Evolutionary conservation across 2,797 vertebrate genomes (phyloP), one percentile per base, ranked within the genome.

Genomic region (Pipistrellus kuhlii): DNA sequence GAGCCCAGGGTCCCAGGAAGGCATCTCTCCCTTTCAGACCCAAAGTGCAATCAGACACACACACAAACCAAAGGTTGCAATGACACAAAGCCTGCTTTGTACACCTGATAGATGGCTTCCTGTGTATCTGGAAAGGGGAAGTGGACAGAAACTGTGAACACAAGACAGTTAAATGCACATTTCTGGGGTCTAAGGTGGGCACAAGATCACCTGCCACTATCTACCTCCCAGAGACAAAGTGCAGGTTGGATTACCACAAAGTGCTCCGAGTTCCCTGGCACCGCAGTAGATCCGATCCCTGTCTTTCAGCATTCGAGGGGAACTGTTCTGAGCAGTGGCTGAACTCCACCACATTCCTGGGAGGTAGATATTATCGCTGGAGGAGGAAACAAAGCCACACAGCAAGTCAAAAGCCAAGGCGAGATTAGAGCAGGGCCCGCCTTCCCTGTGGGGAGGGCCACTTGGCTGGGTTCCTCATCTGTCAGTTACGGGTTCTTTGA

Each of bases 391-490:
- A 71, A 86, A 95, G 95, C 94, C 93, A 95, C 93, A 93, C 87
- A 94, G 77, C 94, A 95, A 95, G 94, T 94, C 95, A 96, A 95
- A 96, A 95, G 91, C 80, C 59, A 91, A 84, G 80, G 91, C 80
- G 62, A 88, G 93, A 92, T 93, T 41, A 92, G 85, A 81, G 86
- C 1, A 7, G 51, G 59, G 89, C 38, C 76, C 66, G 89, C 53
- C 68, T 89, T 82, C 64, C 0, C 0, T 11, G 46, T 17, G 23
- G 78, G 66, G 90, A 94, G 89, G 87, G 38, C 77, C 57, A 53
- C 62, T 46, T 94, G 93, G 88, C 94, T 71, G 72, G 68, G 30
- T 85, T 87, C 91, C 92, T 87, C 81, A 46, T 55, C 57, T 95
- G 95, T 95, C 87, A 85, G 90, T 85, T 75, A 76, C 4, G 75